These are phyloP conservation scores for Mechanitis mazaeus DNA, from an alignment of 2,888 invertebrate species.

Conservation along the genomic window DNA sequence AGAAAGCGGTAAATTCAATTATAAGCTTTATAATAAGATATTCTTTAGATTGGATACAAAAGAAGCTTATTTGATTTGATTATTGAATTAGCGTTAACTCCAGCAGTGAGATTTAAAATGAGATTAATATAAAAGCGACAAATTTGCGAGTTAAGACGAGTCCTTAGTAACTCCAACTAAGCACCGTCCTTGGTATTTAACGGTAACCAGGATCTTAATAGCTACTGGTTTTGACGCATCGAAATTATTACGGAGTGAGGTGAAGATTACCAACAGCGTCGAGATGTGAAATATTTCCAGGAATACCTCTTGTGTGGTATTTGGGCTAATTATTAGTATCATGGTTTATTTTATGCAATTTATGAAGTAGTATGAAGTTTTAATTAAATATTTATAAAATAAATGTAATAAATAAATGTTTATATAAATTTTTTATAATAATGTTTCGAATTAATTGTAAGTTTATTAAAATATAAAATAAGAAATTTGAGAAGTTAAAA, in stretches of 20 bases:
- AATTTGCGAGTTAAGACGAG: slow-evolving; percentile 17
- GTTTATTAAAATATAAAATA: too few relatives aligned
- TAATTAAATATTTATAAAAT: too few relatives aligned
- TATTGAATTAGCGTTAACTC: too few relatives aligned
- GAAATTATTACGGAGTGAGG: slow-evolving; percentile 29
- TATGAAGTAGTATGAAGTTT: not conserved
- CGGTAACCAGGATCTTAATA: slow-evolving; percentile 61
- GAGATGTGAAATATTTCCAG: slow-evolving; percentile 16
- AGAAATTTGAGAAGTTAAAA: too few relatives aligned
- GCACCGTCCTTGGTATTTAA: slow-evolving; percentile 63
- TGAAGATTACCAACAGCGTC: slow-evolving; percentile 21
- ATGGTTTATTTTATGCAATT: not conserved
- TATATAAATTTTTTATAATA: too few relatives aligned
- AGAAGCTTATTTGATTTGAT: too few relatives aligned
- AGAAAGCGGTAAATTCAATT: too few relatives aligned
- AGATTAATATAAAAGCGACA: not conserved
- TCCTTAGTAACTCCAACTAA: slow-evolving; percentile 24
- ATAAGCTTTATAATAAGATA: too few relatives aligned
- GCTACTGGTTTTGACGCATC: slow-evolving; percentile 67
- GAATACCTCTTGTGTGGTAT: slow-evolving; percentile 3
- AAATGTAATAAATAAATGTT: too few relatives aligned
- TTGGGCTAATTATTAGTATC: slow-evolving; percentile 2
- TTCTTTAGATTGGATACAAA: too few relatives aligned
- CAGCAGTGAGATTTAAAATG: too few relatives aligned
- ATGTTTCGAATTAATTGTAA: too few relatives aligned